Evolutionary conservation across 2,888 invertebrate genomes (phyloP), one percentile per base, ranked within the genome.

Genomic region (Drosophila demipolita): DNA sequence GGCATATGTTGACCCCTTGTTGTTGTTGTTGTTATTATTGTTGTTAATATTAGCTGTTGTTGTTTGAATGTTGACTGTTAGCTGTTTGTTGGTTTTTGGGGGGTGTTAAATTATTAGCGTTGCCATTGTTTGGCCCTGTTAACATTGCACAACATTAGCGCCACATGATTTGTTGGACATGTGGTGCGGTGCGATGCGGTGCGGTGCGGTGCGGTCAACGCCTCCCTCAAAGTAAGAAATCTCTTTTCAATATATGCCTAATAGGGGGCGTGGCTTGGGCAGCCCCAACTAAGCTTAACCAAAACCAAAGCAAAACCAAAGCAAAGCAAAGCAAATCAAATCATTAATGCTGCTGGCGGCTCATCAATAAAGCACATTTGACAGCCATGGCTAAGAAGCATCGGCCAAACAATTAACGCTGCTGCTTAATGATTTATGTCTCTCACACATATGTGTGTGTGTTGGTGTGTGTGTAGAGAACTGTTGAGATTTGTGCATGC

Each of bases 331-430:
- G 69, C 75, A 80, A 84, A 85, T 89, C 89, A 86, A 84, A 86
- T 86, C 87, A 87, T 87, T 85, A 89, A 89, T 89, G 85, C 85
- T 82, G 75, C 75, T 65, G 74, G 71, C 64, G 75, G 67, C 75
- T 71, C 89, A 86, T 86, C 85, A 86, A 86, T 86, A 86, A 86
- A 87, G 72, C 75, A 67, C 73, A 82, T 82, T 87, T 89, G 85
- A 89, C 85, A 89, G 89, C 60, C 66, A 45, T 12, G 36, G 52
- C 64, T 29, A 67, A 66, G 72, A 72, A 75, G 67, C 76, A 73
- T 73, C 76, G 87, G 82, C 66, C 85, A 82, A 90, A 88, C 87
- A 87, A 87, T 87, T 87, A 90, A 81, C 90, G 80, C 71, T 59
- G 77, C 84, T 75, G 15, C 45, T 82, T 86, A 83, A 89, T 87